These are phyloP conservation scores for Ailurus styani DNA, from an alignment of 2,113 vertebrate genomes.

Conservation along the genomic window DNA sequence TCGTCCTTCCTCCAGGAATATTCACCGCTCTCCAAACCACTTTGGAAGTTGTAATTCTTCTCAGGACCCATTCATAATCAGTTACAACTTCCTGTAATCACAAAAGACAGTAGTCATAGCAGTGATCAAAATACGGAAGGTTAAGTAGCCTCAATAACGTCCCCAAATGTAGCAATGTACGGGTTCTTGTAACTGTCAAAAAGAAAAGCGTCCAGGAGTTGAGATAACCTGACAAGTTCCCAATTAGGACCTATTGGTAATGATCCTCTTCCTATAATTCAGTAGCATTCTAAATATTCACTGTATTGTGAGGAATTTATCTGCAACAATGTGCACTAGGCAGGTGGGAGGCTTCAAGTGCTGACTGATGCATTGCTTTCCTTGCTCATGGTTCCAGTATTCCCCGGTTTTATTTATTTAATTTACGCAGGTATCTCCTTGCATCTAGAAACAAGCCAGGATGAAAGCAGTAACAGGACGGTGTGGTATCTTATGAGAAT, in stretches of 20 bases:
- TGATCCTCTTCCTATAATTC: neutral
- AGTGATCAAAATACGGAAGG: neutral
- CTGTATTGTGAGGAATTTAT: neutral
- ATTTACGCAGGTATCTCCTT: neutral
- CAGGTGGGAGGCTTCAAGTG: neutral
- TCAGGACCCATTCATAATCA: neutral
- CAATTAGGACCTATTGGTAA: neutral
- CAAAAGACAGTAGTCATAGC: neutral
- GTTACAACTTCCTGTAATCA: neutral
- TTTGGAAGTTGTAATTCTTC: neutral
- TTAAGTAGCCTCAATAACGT: neutral
- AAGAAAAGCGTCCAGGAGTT: neutral
- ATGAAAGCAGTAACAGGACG: neutral
- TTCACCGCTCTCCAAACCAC: neutral
- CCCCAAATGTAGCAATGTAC: neutral
- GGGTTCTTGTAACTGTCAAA: neutral
- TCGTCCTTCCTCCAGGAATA: neutral
- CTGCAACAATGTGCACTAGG: neutral
- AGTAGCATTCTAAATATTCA: neutral
- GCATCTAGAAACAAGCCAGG: neutral
- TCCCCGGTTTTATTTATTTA: neutral
- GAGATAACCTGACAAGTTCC: neutral
- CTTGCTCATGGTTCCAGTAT: neutral
- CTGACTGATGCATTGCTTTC: neutral
- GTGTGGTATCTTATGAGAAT: neutral